These are phyloP conservation scores for Tribolium castaneum DNA, from an alignment of 1,140 invertebrate genomes.

Conservation along the genomic window DNA sequence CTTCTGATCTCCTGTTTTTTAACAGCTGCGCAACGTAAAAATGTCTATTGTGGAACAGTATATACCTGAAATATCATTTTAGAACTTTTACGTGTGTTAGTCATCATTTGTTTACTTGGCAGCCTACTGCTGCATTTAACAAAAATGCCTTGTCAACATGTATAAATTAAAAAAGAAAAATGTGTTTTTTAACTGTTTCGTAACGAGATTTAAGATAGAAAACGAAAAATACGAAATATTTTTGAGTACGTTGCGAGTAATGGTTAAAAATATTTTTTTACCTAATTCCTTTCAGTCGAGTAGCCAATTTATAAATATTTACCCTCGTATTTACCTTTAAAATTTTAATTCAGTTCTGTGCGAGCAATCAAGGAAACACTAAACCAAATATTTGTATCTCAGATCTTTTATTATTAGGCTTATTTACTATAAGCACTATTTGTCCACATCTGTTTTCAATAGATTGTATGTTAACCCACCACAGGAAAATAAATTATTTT, in stretches of 20 bases:
- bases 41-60: not conserved
- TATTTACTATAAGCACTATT: not conserved
- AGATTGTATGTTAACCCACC: not conserved
- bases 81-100: not conserved
- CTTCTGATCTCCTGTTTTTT: not conserved
- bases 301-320: no score
- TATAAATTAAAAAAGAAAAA: not conserved
- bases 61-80: not conserved
- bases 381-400: no score
- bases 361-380: no score
- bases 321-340: no score
- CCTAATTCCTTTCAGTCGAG: no score
- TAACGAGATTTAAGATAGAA: not conserved
- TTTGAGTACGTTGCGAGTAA: no score
- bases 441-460: not conserved
- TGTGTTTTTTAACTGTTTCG: not conserved
- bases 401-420: no score
- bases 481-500: not conserved
- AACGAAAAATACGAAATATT: no score
- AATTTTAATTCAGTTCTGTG: no score
- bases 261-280: no score
- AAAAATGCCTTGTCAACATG: not conserved
- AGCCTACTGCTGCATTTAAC: not conserved
- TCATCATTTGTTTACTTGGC: not conserved
- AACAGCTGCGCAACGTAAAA: constrained; percentile 3